Base-by-base conservation (phyloP, 2,888 invertebrate genomes). In the Peribatodes rhomboidaria region DNA sequence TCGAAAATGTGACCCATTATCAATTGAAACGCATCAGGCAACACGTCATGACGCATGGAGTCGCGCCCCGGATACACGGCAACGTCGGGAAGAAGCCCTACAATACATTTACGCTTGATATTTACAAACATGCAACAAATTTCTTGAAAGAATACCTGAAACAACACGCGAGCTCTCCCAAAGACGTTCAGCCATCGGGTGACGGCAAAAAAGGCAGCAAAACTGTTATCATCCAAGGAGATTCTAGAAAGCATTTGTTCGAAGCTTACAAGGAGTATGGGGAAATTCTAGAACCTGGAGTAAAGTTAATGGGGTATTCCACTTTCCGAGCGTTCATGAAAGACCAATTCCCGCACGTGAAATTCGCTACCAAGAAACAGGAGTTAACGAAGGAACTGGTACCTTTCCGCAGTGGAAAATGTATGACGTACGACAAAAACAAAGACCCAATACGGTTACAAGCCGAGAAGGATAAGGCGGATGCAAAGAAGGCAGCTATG, bases 251-350 rank as follows among this genome's bases (percentile, higher is more conserved):
- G 86, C 96, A 96, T 78, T 90, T 97, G 39, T 96, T 96, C 74
- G 96, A 96, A 77, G 95, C 95, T 44, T 97, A 96, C 80, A 95
- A 95, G 77, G 95, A 96, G 74, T 96, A 96, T 79, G 96, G 96
- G 67, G 95, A 95, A 80, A 95, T 95, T 70, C 85, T 95, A 56
- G 95, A 96, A 75, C 95, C 96, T 0, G 95, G 95, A 58, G 95
- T 96, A 13, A 97, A 96, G 85, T 88, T 96, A 14, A 96, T 97
- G 96, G 96, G 97, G 0, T 97, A 96, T 77, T 96, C 96, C 1
- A 96, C 96, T 10, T 97, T 97, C 88, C 92, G 96, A 68, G 95
- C 96, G 75, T 97, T 97, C 80, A 96, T 97, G 95, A 96, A 96
- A 81, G 96, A 96, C 75, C 97, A 97, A 80, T 97, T 97, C 84